Evolutionary conservation across 2,113 vertebrate genomes (phyloP).

Genomic region (Tursiops truncatus): DNA sequence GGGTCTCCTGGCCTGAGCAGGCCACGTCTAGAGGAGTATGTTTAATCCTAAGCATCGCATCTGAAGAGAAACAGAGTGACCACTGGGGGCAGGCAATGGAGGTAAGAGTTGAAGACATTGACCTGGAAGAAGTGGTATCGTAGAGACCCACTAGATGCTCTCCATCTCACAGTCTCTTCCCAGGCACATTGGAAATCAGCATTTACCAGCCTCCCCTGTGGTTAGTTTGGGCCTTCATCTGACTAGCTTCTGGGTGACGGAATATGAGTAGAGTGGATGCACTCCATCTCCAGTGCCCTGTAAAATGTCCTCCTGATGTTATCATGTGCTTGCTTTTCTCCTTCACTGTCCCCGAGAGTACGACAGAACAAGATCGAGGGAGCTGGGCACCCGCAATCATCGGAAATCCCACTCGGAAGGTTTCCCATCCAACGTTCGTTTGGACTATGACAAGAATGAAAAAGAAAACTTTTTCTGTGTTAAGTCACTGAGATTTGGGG

Average conservation of each 20-base stretch:
- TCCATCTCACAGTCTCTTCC: rapidly evolving
- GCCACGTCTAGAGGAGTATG: not conserved
- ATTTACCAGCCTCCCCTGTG: not conserved
- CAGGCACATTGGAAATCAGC: not conserved
- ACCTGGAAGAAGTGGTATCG: too few species aligned
- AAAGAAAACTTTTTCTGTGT: not conserved
- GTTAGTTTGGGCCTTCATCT: too few species aligned
- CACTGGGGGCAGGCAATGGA: rapidly evolving
- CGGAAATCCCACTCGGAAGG: not conserved
- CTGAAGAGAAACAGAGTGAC: not conserved
- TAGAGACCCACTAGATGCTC: not conserved
- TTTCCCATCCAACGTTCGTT: not conserved
- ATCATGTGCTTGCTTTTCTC: not conserved
- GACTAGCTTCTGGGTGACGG: not conserved
- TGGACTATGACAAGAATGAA: not conserved
- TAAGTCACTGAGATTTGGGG: not conserved
- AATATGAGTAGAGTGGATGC: rapidly evolving
- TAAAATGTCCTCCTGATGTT: not conserved
- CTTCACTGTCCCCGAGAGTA: rapidly evolving
- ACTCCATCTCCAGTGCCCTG: not conserved
- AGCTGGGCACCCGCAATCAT: not conserved
- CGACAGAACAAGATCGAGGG: not conserved
- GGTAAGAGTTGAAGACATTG: not conserved
- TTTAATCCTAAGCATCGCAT: not conserved
- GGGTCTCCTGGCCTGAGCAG: not conserved